Conservation (phyloP, 2,113 vertebrate species). For the Campylomormyrus tamandua region DNA sequence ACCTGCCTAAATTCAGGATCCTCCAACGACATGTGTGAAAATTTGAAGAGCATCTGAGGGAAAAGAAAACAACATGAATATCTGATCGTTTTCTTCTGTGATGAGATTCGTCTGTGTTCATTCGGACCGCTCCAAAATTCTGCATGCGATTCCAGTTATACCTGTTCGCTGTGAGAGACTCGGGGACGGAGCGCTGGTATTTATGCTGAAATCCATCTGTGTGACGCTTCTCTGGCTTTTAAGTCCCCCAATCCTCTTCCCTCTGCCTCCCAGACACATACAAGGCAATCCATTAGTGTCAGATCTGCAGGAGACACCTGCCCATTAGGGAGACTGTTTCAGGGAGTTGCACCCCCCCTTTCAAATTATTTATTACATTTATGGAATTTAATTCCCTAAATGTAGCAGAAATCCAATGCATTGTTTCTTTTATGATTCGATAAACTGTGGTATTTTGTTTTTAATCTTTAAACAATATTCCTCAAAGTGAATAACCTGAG, state of each 20-base stretch:
- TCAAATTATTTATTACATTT: constrained; percentile 56
- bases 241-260: constrained; percentile 65
- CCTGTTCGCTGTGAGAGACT: constrained; percentile 41
- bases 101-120: constrained; percentile 38
- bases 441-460: constrained; percentile 9
- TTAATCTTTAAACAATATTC: constrained; percentile 10
- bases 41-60: neutral
- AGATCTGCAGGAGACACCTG: constrained; percentile 64
- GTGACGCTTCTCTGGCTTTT: constrained; percentile 53
- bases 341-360: constrained; percentile 51
- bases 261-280: constrained; percentile 59
- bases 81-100: neutral
- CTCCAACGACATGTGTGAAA: neutral
- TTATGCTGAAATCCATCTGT: constrained; percentile 56
- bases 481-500: neutral
- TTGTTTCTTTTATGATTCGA: constrained; percentile 38
- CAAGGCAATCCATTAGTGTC: constrained; percentile 76
- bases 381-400: constrained; percentile 60
- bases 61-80: neutral
- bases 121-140: constrained; percentile 44
- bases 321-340: constrained; percentile 63
- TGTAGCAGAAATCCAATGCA: constrained; percentile 65
- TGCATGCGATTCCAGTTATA: constrained; percentile 44
- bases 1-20: neutral
- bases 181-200: constrained; percentile 52